Evolutionary conservation across 2,888 invertebrate species (phyloP).

Genomic region (Bhutanitis thaidina): DNA sequence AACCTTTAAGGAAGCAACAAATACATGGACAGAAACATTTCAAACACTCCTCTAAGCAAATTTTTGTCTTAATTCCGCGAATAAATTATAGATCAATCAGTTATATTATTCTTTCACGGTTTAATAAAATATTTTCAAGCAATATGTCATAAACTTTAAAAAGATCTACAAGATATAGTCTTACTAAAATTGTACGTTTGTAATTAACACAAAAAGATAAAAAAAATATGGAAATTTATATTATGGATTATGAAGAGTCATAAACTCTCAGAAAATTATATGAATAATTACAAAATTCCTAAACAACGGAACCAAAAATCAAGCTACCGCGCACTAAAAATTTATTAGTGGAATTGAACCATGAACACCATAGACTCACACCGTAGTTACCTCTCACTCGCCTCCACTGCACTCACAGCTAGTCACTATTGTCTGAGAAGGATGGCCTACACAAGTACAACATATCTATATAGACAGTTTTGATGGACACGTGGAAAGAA

Average conservation of each 20-base stretch:
- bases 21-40: constrained; percentile 10
- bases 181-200: no score
- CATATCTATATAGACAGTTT: neutral
- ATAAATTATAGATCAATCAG: neutral
- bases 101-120: no score
- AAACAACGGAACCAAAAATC: no score
- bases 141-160: no score
- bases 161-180: no score
- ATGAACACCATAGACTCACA: constrained; percentile 9
- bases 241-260: no score
- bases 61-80: constrained; percentile 7
- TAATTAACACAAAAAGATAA: no score
- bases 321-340: neutral
- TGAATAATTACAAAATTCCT: no score
- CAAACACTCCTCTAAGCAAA: constrained; percentile 8
- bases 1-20: constrained; percentile 13
- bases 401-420: constrained; percentile 15
- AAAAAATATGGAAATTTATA: no score
- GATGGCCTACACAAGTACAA: constrained; percentile 30
- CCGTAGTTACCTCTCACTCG: constrained; percentile 29
- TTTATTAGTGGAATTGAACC: constrained; percentile 15
- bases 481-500: no score
- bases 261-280: no score
- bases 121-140: no score
- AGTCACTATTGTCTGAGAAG: constrained; percentile 35